These are phyloP conservation scores for Brenthis hecate DNA, from an alignment of 2,888 invertebrate genomes.

Conservation along the genomic window DNA sequence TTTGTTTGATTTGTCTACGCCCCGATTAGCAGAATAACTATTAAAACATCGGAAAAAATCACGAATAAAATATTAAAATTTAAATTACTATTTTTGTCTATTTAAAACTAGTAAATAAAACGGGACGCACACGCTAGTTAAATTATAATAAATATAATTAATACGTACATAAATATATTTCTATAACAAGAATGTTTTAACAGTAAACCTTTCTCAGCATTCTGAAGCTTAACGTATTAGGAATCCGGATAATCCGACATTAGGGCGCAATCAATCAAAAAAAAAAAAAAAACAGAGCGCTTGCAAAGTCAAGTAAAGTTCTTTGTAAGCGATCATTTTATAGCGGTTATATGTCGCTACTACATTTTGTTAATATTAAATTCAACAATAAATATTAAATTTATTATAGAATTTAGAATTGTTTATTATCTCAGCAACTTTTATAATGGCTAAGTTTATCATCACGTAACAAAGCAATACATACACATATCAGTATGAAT, in stretches of 20 bases:
- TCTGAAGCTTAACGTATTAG: constrained; percentile 26
- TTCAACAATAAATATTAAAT: background rate
- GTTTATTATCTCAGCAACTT: no score
- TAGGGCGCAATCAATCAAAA: constrained; percentile 60
- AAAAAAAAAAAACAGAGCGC: constrained; percentile 45
- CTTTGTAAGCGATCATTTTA: constrained; percentile 18
- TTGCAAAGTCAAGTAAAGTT: constrained; percentile 33
- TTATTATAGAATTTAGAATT: no score
- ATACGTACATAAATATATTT: background rate
- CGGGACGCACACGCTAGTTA: no score
- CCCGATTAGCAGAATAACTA: no score
- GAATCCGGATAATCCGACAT: constrained; percentile 54
- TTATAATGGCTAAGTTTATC: no score
- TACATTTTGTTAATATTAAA: background rate
- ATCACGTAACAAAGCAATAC: no score
- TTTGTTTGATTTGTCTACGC: no score
- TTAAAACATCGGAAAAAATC: no score
- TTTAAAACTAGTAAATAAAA: no score
- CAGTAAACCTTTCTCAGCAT: constrained; percentile 22
- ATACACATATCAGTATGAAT: background rate
- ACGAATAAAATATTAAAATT: no score
- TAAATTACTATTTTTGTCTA: no score
- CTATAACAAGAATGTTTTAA: constrained; percentile 15
- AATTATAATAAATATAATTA: background rate
- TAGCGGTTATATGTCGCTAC: background rate